phyloP scores from a whole-genome alignment of 1,140 invertebrate genomes.

The Philotrypesis tridentata region DNA sequence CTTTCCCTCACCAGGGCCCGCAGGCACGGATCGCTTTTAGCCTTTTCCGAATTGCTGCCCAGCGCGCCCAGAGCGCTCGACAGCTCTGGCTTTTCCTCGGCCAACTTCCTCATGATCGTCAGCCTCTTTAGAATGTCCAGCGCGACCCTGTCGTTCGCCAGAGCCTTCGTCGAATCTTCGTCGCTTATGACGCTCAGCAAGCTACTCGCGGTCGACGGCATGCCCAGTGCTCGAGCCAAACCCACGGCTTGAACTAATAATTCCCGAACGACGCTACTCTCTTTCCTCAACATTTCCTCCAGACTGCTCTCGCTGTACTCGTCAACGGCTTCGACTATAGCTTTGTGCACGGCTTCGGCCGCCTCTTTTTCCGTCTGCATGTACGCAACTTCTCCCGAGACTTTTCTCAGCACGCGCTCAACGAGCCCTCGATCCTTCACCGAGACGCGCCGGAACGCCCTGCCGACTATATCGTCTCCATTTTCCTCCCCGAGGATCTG shows the following conservation, averaged over 20 bases:
- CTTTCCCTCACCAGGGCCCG: constrained; percentile 82
- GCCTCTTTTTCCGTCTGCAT: constrained; percentile 78
- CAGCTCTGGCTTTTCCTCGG: constrained; percentile 79
- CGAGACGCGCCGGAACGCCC: constrained; percentile 77
- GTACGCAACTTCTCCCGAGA: constrained; percentile 74
- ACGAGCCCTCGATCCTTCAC: constrained; percentile 75
- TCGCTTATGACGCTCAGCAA: constrained; percentile 78
- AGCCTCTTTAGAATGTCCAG: constrained; percentile 82
- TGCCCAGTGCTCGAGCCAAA: constrained; percentile 81
- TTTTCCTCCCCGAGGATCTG: constrained; percentile 76
- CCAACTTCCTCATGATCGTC: constrained; percentile 82
- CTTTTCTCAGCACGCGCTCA: constrained; percentile 74
- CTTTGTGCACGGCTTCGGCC: constrained; percentile 77
- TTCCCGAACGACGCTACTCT: constrained; percentile 72
- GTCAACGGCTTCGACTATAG: constrained; percentile 77
- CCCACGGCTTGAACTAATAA: constrained; percentile 80
- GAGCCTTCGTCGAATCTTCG: constrained; percentile 75
- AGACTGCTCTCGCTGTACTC: constrained; percentile 76
- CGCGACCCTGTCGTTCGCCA: constrained; percentile 77
- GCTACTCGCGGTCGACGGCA: constrained; percentile 77
- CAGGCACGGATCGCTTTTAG: constrained; percentile 79
- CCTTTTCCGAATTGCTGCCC: constrained; percentile 76
- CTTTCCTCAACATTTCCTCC: constrained; percentile 72
- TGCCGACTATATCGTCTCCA: constrained; percentile 72
- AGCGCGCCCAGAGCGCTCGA: constrained; percentile 77